These are phyloP conservation scores for Avahi laniger DNA, from an alignment of 2,797 vertebrate species.

Conservation along the genomic window DNA sequence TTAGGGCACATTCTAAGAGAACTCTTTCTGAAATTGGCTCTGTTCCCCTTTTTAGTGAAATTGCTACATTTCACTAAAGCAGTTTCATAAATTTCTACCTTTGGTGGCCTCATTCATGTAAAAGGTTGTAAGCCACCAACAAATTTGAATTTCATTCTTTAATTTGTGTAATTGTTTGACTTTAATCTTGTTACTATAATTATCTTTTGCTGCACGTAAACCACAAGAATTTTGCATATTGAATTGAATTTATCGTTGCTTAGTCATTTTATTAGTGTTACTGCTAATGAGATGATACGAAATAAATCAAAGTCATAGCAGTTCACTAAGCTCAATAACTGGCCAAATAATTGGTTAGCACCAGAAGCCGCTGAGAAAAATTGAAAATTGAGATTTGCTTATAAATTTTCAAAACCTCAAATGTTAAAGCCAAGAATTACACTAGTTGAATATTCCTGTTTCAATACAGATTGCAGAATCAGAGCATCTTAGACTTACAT, in stretches of 20 bases:
- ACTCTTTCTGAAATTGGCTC: neutral
- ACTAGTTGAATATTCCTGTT: neutral
- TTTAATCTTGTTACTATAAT: neutral
- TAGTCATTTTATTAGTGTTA: neutral
- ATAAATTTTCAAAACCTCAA: neutral
- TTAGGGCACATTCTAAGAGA: neutral
- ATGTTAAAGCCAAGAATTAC: neutral
- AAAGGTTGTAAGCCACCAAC: neutral
- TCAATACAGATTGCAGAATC: neutral
- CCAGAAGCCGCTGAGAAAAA: neutral
- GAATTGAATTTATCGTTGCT: neutral
- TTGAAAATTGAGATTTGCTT: neutral
- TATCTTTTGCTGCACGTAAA: neutral
- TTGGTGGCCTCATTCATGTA: neutral
- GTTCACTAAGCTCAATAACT: neutral
- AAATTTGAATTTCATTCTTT: neutral
- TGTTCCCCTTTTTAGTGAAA: neutral
- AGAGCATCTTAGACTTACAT: neutral
- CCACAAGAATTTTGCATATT: neutral
- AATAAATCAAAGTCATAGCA: neutral
- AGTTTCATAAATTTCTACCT: neutral
- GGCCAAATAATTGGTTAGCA: neutral
- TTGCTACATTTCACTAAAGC: neutral
- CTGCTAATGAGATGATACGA: neutral
- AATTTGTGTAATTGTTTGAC: neutral